Conservation (phyloP, 2,113 vertebrate genomes). For the Podocnemis expansa region DNA sequence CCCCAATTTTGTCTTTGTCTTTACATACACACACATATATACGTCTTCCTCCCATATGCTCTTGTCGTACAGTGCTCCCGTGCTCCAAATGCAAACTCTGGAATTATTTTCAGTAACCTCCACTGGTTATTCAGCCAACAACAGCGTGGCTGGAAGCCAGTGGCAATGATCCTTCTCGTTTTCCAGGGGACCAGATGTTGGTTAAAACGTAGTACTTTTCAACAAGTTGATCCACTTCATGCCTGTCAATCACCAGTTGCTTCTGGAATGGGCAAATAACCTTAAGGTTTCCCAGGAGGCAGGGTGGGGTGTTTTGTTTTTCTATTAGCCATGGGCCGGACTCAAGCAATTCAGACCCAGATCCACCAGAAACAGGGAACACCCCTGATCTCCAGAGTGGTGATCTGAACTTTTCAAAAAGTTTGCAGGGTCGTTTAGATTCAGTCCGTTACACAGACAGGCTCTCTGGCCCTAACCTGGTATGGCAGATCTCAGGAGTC, state of each 20-base stretch:
- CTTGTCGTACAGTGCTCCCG: not conserved
- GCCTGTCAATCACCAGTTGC: not conserved
- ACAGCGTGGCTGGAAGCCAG: not conserved
- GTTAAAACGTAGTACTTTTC: conserved; percentile 5
- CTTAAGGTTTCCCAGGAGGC: not conserved
- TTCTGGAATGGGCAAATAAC: fast-evolving
- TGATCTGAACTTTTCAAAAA: conserved; percentile 8
- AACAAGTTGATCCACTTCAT: not conserved
- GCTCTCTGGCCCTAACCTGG: conserved; percentile 5
- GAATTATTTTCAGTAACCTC: conserved; percentile 59
- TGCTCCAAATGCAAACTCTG: conserved; percentile 36
- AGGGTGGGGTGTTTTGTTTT: no score
- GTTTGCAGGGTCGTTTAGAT: fast-evolving
- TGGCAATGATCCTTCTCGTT: not conserved
- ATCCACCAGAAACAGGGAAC: not conserved
- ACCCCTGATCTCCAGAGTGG: fast-evolving
- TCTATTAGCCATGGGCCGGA: not conserved
- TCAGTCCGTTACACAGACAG: fast-evolving
- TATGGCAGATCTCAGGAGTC: not conserved
- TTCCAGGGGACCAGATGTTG: conserved; percentile 48
- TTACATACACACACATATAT: not conserved
- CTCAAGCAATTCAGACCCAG: not conserved
- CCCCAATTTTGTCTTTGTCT: no score
- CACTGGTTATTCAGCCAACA: conserved; percentile 41
- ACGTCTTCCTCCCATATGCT: not conserved